These are phyloP conservation scores for Phyllostomus hastatus DNA, from an alignment of 2,113 vertebrate genomes.

Conservation along the genomic window DNA sequence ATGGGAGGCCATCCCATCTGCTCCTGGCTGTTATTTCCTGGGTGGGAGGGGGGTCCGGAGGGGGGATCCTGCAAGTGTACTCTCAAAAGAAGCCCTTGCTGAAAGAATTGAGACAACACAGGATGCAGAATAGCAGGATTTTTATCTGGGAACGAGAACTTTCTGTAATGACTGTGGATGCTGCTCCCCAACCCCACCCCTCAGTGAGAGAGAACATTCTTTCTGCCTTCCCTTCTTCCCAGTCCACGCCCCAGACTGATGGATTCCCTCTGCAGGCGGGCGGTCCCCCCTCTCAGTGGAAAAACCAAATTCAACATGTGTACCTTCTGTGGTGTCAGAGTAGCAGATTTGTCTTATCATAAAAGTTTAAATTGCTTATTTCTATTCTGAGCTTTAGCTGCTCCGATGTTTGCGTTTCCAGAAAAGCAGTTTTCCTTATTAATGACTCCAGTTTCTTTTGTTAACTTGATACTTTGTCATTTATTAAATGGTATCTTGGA, in stretches of 20 bases:
- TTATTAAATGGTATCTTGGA: constrained; percentile 67
- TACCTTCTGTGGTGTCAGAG: background rate
- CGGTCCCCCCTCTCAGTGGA: background rate
- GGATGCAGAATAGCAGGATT: background rate
- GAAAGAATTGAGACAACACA: background rate
- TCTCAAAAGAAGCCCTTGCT: background rate
- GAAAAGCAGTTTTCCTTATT: constrained; percentile 50
- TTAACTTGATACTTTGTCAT: constrained; percentile 64
- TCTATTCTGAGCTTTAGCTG: constrained; percentile 20
- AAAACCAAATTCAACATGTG: background rate
- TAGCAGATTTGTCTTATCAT: constrained; percentile 52
- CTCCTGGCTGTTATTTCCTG: background rate
- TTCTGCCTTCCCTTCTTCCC: background rate
- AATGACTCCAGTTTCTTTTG: constrained; percentile 61
- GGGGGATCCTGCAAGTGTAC: background rate
- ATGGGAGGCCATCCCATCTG: background rate
- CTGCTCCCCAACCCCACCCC: too few relatives aligned
- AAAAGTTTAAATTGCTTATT: constrained; percentile 50
- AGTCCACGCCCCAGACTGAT: background rate
- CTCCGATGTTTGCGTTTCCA: constrained; percentile 50
- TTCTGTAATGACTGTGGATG: background rate
- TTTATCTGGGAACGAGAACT: background rate
- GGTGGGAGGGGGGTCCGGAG: background rate
- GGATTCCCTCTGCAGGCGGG: background rate
- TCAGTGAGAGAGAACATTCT: background rate